Base-by-base conservation (phyloP, 2,888 invertebrate genomes). In the Euclidia mi region DNA sequence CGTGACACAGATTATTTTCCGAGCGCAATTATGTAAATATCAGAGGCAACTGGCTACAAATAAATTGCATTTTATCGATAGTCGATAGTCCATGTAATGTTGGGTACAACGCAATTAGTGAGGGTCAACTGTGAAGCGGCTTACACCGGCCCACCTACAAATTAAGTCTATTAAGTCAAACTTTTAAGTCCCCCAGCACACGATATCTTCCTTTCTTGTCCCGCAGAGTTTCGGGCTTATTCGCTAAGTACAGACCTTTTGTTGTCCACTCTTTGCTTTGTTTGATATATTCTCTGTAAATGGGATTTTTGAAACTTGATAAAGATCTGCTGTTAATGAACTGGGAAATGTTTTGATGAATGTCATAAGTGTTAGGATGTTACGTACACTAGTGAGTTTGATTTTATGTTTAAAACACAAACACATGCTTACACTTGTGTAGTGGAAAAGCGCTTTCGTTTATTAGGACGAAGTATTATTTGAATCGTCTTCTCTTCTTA, bases 161-260 rank as follows among this genome's bases (percentile, higher is more conserved):
- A 93, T 94, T 94, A 94, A 94, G 93, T 92, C 93, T 90, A 94
- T 93, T 92, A 91, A 91, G 81, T 89, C 87, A 87, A 93, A 94
- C 91, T 93, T 94, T 94, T 93, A 93, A 93, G 94, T 92, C 94
- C 91, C 81, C 84, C 85, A 84, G 85, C 89, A 87, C 89, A 87
- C 89, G 90, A 87, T 86, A 92, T 91, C 88, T 91, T 90, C 91
- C 90, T 88, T 92, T 92, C 94, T 94, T 94, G 91, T 87, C 83
- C 84, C 73, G 75, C 79, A 49, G 89, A 92, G 88, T 93, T 92
- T 80, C 89, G 82, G 82, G 94, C 90, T 94, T 94, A 94, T 84
- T 87, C 87, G 87, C 78, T 93, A 94, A 93, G 93, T 93, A 92
- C 91, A 73, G 66, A 79, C 84, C 86, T 88, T 92, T 91, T 90